Evolutionary conservation across 2,888 invertebrate species (phyloP).

Genomic region (Eurytoma adleriae): DNA sequence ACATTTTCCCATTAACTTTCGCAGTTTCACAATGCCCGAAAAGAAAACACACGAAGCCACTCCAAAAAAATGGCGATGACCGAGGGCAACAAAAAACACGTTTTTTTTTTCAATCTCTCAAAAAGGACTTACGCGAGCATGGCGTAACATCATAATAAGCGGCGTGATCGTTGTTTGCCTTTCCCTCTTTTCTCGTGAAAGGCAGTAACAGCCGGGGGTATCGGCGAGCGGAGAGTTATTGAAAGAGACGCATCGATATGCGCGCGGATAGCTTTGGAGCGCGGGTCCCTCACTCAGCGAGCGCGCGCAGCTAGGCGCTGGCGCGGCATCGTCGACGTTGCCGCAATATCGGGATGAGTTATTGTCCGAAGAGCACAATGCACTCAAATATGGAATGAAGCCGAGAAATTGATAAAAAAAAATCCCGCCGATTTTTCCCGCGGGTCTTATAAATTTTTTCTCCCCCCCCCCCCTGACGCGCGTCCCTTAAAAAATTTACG

Average conservation of each 20-base stretch:
- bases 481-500: conserved; percentile 51
- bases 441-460: conserved; percentile 65
- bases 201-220: conserved; percentile 7
- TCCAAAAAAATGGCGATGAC: not conserved
- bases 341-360: conserved; percentile 72
- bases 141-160: conserved; percentile 49
- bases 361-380: conserved; percentile 71
- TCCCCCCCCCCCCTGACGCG: not conserved
- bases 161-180: conserved; percentile 48
- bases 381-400: conserved; percentile 70
- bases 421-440: conserved; percentile 60
- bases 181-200: conserved; percentile 9
- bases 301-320: not conserved
- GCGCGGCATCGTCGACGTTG: conserved; percentile 31
- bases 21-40: not conserved
- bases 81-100: not conserved
- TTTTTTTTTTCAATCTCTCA: conserved; percentile 39
- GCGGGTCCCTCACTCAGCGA: not conserved
- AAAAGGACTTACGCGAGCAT: conserved; percentile 32
- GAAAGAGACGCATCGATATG: conserved; percentile 63
- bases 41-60: not conserved
- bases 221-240: conserved; percentile 53
- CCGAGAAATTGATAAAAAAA: conserved; percentile 68
- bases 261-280: conserved; percentile 52
- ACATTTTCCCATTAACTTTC: no score